Evolutionary conservation across 2,888 invertebrate genomes (phyloP), one percentile per base, ranked within the genome.

Genomic region (Pachydiplax longipennis): DNA sequence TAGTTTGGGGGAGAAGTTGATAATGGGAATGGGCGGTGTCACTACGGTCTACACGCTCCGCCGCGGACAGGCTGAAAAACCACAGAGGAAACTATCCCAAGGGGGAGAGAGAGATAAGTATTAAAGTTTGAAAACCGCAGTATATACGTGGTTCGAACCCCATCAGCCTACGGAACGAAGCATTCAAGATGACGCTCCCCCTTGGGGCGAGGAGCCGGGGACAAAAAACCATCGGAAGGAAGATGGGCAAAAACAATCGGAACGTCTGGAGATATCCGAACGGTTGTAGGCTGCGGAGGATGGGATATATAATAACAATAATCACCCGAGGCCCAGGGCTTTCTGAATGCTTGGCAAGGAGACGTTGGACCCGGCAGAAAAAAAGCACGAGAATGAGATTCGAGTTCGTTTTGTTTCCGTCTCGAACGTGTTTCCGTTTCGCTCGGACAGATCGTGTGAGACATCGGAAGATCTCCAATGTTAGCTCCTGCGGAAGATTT

Each of bases 231-330:
- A 53, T 58, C 35, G 83, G 35, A 44, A 31, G 65, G 48, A 25
- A 44, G 83, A 83, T 22, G 53, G 53, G 83, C 83, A 83, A 83
- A 83, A 83, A 83, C 83, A 83, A 83, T 83, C 83, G 82, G 65
- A 65, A n/a, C 65, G 73, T 73, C 73, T 73, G 13, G 73, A 31
- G 73, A 73, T 73, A 73, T 31, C 65, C 65, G 2, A 10, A 25
- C n/a, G 65, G 65, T n/a, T 58, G 22, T 22, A 15, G 25, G 22
- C 18, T 2, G 80, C 10, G 35, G 18, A 18, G 35, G 80, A 13
- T 18, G 81, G 81, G 83, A 5, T 13, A 18, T 53, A 18, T 83
- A 83, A 83, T 83, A 83, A 83, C 83, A 83, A 83, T 83, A 83
- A 58, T 83, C 83, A 31, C 44, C 35, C 8, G 58, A 22, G 15